Conservation (phyloP, 2,113 vertebrate genomes). For the Hepsetus odoe region DNA sequence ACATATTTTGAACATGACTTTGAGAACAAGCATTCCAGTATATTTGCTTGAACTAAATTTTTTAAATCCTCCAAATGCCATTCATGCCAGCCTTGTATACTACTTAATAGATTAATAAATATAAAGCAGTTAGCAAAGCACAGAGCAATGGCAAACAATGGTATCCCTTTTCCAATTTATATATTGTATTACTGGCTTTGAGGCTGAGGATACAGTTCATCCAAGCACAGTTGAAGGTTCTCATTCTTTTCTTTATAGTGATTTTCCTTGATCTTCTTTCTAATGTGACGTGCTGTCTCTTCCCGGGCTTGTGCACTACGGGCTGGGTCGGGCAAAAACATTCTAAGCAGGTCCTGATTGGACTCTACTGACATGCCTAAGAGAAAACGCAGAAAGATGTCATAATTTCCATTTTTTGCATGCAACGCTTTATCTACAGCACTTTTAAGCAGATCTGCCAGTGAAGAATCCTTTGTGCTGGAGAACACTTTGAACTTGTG, state of each 20-base stretch:
- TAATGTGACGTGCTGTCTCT: conserved; percentile 54
- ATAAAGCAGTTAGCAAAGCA: not conserved
- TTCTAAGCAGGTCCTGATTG: conserved; percentile 63
- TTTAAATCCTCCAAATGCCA: too few species aligned
- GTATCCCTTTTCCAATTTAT: not conserved
- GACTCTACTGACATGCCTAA: conserved; percentile 59
- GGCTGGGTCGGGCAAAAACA: conserved; percentile 31
- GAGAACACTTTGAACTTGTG: conserved; percentile 40
- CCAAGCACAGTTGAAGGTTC: conserved; percentile 64
- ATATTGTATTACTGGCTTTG: not conserved
- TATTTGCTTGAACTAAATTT: too few species aligned
- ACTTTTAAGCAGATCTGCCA: conserved; percentile 54
- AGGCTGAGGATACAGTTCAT: conserved; percentile 58
- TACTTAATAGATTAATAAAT: too few species aligned
- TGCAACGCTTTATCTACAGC: conserved; percentile 66
- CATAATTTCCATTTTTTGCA: conserved; percentile 57
- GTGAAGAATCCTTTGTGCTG: conserved; percentile 33
- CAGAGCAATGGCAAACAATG: not conserved
- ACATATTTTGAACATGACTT: too few species aligned
- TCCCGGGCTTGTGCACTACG: conserved; percentile 23
- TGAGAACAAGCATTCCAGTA: too few species aligned
- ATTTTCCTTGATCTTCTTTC: conserved; percentile 61
- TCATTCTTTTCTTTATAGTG: conserved; percentile 37
- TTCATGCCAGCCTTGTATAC: too few species aligned
- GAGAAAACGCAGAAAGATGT: conserved; percentile 70